These are phyloP conservation scores for Meloidogyne hapla DNA, from an alignment of 1,140 invertebrate genomes.

Conservation along the genomic window DNA sequence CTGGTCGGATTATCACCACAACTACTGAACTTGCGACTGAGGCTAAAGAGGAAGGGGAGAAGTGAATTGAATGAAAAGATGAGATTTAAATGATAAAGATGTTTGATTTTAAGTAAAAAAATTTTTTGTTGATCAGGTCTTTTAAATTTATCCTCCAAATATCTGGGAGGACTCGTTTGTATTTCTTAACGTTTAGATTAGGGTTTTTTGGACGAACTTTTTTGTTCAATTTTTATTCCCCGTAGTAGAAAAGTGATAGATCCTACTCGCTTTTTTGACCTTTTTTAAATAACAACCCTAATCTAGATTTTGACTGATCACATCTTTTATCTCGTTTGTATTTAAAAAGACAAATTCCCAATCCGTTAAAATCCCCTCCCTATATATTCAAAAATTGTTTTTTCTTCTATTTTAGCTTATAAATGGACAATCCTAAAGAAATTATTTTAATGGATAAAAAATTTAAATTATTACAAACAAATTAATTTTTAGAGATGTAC, in stretches of 20 bases:
- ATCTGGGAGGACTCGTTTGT: not conserved
- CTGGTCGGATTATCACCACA: not conserved
- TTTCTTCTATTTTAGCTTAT: not conserved
- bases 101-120: not conserved
- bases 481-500: not conserved
- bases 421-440: not conserved
- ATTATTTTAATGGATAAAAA: too few relatives aligned
- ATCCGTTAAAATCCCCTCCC: not conserved
- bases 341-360: not conserved
- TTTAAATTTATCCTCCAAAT: conserved; percentile 2
- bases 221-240: too few relatives aligned
- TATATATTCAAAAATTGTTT: not conserved
- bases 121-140: not conserved
- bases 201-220: too few relatives aligned
- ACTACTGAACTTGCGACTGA: not conserved
- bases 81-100: not conserved
- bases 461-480: not conserved
- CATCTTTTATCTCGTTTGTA: not conserved
- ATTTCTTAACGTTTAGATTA: not conserved
- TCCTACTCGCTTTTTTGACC: too few relatives aligned
- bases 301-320: not conserved
- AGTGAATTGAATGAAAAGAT: not conserved
- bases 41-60: not conserved
- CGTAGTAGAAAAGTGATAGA: too few relatives aligned
- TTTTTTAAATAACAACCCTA: too few relatives aligned